Percentiles rank a stretch among this genome's conserved stretches.
These are phyloP conservation scores for Chaetops frenatus DNA, from an alignment of 2,113 vertebrate species.

Conservation along the genomic window DNA sequence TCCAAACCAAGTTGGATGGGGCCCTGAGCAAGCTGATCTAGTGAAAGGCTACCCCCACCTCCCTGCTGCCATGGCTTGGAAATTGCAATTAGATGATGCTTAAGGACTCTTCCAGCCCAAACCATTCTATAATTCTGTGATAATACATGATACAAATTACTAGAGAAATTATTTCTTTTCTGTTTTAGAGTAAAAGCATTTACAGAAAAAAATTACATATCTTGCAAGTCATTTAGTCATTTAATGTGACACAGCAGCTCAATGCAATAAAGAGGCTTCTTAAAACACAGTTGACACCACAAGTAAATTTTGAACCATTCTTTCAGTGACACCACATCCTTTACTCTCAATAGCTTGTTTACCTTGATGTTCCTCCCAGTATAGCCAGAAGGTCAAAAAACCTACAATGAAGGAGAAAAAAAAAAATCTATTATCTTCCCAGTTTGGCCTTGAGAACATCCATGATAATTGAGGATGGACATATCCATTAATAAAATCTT, in stretches of 20 bases:
- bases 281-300: neutral
- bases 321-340: neutral
- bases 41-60: rapidly evolving
- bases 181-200: neutral
- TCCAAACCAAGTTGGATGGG: neutral
- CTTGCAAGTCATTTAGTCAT: neutral
- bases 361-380: neutral
- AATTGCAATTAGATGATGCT: neutral
- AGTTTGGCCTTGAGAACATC: neutral
- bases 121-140: neutral
- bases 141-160: neutral
- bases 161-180: neutral
- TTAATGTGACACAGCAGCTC: neutral
- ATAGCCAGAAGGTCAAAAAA: neutral
- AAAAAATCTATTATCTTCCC: neutral
- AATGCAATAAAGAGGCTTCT: neutral
- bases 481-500: neutral
- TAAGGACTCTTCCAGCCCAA: neutral
- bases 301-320: neutral
- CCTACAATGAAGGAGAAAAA: neutral
- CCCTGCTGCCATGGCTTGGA: too few species aligned
- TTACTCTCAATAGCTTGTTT: neutral
- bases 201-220: neutral
- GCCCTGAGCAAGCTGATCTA: neutral
- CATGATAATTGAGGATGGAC: neutral